Conservation (phyloP, 2,113 vertebrate species). For the Anarrhichthys ocellatus region DNA sequence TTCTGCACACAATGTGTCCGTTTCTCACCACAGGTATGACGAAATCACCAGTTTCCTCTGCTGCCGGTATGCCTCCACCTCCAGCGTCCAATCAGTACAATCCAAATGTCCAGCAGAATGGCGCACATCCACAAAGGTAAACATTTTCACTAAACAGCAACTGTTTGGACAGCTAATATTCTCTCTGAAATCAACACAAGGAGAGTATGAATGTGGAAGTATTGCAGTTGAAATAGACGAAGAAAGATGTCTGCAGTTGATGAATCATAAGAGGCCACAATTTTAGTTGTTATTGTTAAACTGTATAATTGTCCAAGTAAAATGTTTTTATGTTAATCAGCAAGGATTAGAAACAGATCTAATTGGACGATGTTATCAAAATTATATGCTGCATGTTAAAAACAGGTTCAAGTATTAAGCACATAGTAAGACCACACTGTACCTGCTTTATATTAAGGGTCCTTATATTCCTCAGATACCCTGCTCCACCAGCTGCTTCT, state of each 20-base stretch:
- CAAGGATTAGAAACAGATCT: neutral
- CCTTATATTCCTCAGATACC: conserved; percentile 63
- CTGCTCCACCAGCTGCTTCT: conserved; percentile 62
- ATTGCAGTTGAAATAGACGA: neutral
- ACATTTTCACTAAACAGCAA: neutral
- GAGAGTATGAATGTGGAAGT: neutral
- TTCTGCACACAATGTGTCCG: neutral
- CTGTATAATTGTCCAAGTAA: neutral
- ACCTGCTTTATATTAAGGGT: neutral
- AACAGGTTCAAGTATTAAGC: neutral
- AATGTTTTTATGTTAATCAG: neutral
- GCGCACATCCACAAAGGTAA: conserved; percentile 86
- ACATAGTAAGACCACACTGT: neutral
- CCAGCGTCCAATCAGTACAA: conserved; percentile 77
- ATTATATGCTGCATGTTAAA: neutral
- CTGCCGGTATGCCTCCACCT: conserved; percentile 76
- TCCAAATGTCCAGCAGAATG: conserved; percentile 84
- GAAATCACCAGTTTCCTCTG: conserved; percentile 83
- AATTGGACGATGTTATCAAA: neutral
- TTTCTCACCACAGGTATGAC: conserved; percentile 80
- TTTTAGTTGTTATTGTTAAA: neutral
- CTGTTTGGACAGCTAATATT: neutral
- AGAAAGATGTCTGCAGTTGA: neutral
- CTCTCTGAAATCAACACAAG: conserved; percentile 7
- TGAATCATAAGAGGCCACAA: neutral